Evolutionary conservation across 2,888 invertebrate species (phyloP).

Genomic region (Chironomus riparius): DNA sequence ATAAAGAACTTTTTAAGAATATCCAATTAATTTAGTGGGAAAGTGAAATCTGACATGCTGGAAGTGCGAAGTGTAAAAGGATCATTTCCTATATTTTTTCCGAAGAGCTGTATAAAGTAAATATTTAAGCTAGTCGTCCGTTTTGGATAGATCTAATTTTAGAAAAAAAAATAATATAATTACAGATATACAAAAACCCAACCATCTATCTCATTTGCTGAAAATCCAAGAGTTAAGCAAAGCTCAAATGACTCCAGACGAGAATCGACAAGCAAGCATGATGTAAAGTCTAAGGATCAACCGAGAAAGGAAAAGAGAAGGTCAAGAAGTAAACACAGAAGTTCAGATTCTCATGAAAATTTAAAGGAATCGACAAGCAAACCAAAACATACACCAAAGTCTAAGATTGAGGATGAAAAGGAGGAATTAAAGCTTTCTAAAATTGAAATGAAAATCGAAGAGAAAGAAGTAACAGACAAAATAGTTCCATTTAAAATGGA

Average conservation of each 20-base stretch:
- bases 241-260: not conserved
- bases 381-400: not conserved
- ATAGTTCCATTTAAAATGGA: not conserved
- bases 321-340: not conserved
- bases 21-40: not conserved
- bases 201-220: constrained; percentile 12
- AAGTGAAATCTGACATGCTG: not conserved
- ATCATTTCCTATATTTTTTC: not conserved
- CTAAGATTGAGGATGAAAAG: not conserved
- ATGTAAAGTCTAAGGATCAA: not conserved
- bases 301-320: not conserved
- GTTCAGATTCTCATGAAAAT: not conserved
- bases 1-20: not conserved
- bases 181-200: constrained; percentile 2
- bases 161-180: not conserved
- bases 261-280: not conserved
- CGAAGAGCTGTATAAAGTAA: constrained; percentile 5
- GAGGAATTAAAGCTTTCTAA: not conserved
- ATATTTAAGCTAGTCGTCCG: not conserved
- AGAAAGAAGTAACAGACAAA: not conserved
- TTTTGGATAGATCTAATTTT: not conserved
- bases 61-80: not conserved
- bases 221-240: constrained; percentile 3
- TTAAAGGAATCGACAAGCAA: not conserved
- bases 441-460: not conserved